phyloP scores from a whole-genome alignment of 2,113 vertebrate species.

The Cebidichthys violaceus region DNA sequence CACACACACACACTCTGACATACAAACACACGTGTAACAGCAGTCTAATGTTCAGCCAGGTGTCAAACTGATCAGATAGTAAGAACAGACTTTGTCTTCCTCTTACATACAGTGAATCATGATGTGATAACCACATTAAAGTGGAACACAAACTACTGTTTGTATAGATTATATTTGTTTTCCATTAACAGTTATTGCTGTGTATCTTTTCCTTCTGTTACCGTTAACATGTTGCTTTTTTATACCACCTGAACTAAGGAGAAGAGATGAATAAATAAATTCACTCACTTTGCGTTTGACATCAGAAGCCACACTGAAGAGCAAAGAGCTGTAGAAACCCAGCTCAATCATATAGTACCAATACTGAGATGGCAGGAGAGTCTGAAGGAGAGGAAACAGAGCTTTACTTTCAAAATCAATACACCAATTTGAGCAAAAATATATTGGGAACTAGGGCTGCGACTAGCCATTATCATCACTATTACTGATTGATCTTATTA shows the following conservation, averaged over 20 bases:
- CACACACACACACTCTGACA: slow-evolving; percentile 23
- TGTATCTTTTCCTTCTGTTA: background rate
- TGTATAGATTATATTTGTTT: background rate
- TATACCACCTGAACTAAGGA: background rate
- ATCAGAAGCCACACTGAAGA: slow-evolving; percentile 94
- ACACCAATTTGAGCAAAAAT: background rate
- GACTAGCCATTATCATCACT: background rate
- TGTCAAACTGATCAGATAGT: slow-evolving; percentile 30
- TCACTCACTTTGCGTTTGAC: slow-evolving; percentile 93
- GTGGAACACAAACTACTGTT: background rate
- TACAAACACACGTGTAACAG: slow-evolving; percentile 50
- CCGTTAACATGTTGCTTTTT: background rate
- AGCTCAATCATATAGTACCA: slow-evolving; percentile 98
- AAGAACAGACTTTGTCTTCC: slow-evolving; percentile 15
- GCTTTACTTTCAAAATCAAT: slow-evolving; percentile 22
- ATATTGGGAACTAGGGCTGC: background rate
- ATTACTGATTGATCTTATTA: slow-evolving; percentile 12
- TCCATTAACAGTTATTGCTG: background rate
- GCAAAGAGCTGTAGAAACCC: slow-evolving; percentile 93
- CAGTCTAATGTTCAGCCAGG: slow-evolving; percentile 71
- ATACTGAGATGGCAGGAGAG: slow-evolving; percentile 91
- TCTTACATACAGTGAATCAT: background rate
- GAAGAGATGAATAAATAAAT: background rate
- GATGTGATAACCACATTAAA: background rate
- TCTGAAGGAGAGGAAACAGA: slow-evolving; percentile 68